Base-by-base conservation (phyloP, 2,888 invertebrate species). In the Chaitophorus viminalis region DNA sequence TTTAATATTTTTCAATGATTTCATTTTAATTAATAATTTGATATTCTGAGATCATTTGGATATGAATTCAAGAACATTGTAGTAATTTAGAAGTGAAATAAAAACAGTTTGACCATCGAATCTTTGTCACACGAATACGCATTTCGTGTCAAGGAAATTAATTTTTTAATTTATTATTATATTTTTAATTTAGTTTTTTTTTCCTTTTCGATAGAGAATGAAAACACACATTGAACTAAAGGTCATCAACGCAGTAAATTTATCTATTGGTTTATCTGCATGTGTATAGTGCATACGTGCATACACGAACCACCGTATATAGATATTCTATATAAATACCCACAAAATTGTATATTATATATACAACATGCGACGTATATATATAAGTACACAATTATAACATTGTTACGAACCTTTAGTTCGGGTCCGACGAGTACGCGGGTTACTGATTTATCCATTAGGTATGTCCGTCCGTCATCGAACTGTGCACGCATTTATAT, bases 351-450 rank as follows among this genome's bases (percentile, higher is more conserved):
- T 39, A 8, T 11, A 46, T 9, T 46, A 9, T 14, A 46, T 3
- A 46, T 14, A 46, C 6, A n/a, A n/a, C n/a, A 5, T 39, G 11
- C 8, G 11, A n/a, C 68, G 70, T 14, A 46, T 14, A 46, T 31
- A 29, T 14, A 31, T n/a, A 29, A 8, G 65, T 14, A 70, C 17
- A 70, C 29, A 4, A 70, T 70, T 31, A 17, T 70, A 25, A 11
- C 9, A 68, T 78, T 39, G 31, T 60, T 83, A 84, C 83, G 75
- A 75, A 84, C 83, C 83, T 84, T 75, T 54, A 75, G 83, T 84
- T 65, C 74, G 75, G 39, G 36, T 75, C 75, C 75, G 60, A 36
- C 29, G 83, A 33, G 31, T 54, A n/a, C 75, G 25, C 54, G 82
- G 29, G 82, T 70, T 81, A 36, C 6, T n/a, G 74, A 65, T 84